Conservation (phyloP, 2,113 vertebrate species). For the Xenopus tropicalis region DNA sequence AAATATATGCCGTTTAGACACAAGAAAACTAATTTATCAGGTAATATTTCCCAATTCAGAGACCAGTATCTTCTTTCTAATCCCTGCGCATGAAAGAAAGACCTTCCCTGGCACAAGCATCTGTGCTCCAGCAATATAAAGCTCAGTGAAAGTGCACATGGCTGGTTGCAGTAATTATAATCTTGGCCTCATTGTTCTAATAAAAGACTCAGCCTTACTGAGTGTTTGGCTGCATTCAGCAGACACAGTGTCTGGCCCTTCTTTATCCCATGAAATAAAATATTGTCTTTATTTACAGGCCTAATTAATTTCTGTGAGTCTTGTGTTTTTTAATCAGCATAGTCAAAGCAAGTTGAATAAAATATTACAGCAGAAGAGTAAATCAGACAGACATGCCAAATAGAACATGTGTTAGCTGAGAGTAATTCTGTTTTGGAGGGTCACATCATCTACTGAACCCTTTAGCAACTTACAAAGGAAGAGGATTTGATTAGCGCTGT, state of each 20-base stretch:
- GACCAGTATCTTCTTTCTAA: background rate
- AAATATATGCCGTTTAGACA: background rate
- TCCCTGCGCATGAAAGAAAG: background rate
- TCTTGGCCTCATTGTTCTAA: conserved; percentile 53
- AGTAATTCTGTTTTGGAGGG: background rate
- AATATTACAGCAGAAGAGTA: conserved; percentile 46
- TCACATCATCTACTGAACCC: background rate
- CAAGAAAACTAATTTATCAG: background rate
- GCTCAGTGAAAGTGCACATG: conserved; percentile 45
- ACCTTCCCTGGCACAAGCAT: conserved; percentile 45
- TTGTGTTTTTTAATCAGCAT: conserved; percentile 26
- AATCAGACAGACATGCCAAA: conserved; percentile 37
- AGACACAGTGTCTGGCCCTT: conserved; percentile 52
- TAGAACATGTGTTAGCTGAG: background rate
- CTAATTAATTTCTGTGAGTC: conserved; percentile 49
- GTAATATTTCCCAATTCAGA: background rate
- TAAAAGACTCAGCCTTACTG: conserved; percentile 52
- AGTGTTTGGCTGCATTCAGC: conserved; percentile 55
- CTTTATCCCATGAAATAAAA: conserved; percentile 56
- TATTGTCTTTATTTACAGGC: conserved; percentile 48
- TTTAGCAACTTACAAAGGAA: conserved; percentile 1
- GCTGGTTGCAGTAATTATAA: conserved; percentile 56
- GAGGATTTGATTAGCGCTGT: conserved; percentile 1
- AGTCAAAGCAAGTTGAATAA: conserved; percentile 42
- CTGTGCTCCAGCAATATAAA: conserved; percentile 41